Evolutionary conservation across 2,888 invertebrate genomes (phyloP).

Genomic region (Zelleria hepariella): DNA sequence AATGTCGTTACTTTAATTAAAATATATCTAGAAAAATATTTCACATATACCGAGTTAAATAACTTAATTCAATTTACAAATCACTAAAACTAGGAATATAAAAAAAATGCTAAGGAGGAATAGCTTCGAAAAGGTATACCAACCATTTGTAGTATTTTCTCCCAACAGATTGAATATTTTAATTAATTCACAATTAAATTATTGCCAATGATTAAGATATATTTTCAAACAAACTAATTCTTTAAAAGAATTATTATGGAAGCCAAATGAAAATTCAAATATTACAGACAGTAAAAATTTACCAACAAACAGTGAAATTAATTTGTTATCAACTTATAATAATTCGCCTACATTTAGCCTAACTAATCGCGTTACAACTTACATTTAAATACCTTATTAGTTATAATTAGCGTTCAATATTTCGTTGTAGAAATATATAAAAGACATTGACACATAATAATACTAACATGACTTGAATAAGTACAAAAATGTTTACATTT

Average conservation of each 20-base stretch:
- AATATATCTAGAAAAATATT: slow-evolving; percentile 45
- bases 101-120: neutral
- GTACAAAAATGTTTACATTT: slow-evolving; percentile 26
- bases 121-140: neutral
- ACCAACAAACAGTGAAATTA: neutral
- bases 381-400: neutral
- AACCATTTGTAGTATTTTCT: too few relatives aligned
- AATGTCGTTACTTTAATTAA: slow-evolving; percentile 34
- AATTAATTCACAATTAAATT: neutral
- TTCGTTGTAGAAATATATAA: slow-evolving; percentile 64
- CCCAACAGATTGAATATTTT: too few relatives aligned
- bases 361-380: neutral
- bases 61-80: slow-evolving; percentile 44
- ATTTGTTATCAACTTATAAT: neutral
- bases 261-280: neutral
- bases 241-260: slow-evolving; percentile 1
- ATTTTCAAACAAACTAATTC: neutral
- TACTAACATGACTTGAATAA: slow-evolving; percentile 31
- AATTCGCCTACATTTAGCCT: neutral
- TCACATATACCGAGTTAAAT: slow-evolving; percentile 42
- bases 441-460: slow-evolving; percentile 50
- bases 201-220: neutral
- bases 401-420: slow-evolving; percentile 12
- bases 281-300: neutral
- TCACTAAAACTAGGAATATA: slow-evolving; percentile 14